Evolutionary conservation across 2,888 invertebrate species (phyloP).

Genomic region (Holacanthella duospinosa): DNA sequence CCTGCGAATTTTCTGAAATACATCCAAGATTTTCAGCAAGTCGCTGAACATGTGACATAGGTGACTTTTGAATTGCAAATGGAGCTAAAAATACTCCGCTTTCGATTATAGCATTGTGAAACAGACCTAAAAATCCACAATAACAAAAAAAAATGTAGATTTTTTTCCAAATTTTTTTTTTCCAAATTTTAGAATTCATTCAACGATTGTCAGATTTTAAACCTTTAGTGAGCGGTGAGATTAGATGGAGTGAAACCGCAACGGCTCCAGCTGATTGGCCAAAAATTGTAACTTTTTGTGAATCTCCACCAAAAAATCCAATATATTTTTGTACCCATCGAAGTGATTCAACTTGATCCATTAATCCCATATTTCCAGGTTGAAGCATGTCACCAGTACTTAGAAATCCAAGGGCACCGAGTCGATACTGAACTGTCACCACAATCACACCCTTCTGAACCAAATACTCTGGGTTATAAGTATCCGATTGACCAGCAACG

Average conservation of each 20-base stretch:
- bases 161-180: too few relatives aligned
- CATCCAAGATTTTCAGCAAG: slow-evolving; percentile 27
- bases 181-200: too few relatives aligned
- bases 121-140: too few relatives aligned
- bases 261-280: slow-evolving; percentile 23
- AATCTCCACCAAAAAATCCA: slow-evolving; percentile 20
- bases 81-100: slow-evolving; percentile 28
- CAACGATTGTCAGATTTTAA: too few relatives aligned
- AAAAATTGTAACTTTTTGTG: slow-evolving; percentile 14
- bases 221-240: slow-evolving; percentile 28
- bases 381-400: slow-evolving; percentile 20
- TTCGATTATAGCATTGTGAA: slow-evolving; percentile 26
- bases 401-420: slow-evolving; percentile 25
- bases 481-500: slow-evolving; percentile 24
- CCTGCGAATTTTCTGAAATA: slow-evolving; percentile 22
- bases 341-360: slow-evolving; percentile 12
- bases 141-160: too few relatives aligned
- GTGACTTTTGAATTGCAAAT: slow-evolving; percentile 26
- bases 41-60: slow-evolving; percentile 25
- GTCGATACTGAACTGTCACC: slow-evolving; percentile 27
- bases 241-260: slow-evolving; percentile 16
- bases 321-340: slow-evolving; percentile 24
- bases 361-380: slow-evolving; percentile 24
- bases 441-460: slow-evolving; percentile 27
- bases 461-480: slow-evolving; percentile 30